These are phyloP conservation scores for Drosophila sulfurigaster DNA, from an alignment of 1,140 invertebrate species.

Conservation along the genomic window DNA sequence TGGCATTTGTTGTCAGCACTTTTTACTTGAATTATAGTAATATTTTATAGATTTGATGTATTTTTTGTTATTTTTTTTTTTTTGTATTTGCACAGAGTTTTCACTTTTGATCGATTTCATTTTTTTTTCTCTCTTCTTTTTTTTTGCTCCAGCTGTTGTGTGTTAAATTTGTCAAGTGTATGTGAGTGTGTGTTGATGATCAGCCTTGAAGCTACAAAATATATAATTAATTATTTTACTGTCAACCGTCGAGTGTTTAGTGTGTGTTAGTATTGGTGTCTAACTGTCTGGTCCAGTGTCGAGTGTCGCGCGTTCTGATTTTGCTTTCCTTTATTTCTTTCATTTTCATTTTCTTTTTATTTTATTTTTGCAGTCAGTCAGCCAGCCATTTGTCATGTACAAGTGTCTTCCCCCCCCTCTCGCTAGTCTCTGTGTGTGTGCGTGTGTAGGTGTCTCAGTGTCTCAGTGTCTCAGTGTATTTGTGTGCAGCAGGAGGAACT, in stretches of 20 bases:
- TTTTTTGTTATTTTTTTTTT: conserved; percentile 12
- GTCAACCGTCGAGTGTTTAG: not conserved
- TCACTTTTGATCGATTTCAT: conserved; percentile 63
- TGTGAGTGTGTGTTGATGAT: conserved; percentile 28
- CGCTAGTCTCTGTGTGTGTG: not conserved
- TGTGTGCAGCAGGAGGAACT: conserved; percentile 23
- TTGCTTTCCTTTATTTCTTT: conserved; percentile 42
- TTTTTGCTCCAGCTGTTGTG: conserved; percentile 11
- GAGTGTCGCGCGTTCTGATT: conserved; percentile 45
- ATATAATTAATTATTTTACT: conserved; percentile 29
- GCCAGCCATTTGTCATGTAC: conserved; percentile 40
- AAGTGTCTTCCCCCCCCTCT: conserved; percentile 19
- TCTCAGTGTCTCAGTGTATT: conserved; percentile 7
- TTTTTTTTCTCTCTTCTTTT: conserved; percentile 12
- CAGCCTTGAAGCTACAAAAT: conserved; percentile 21
- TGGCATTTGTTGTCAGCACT: conserved; percentile 26
- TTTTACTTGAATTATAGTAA: conserved; percentile 26
- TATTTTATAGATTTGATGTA: conserved; percentile 7
- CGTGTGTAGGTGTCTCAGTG: conserved; percentile 4
- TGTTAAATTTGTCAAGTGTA: conserved; percentile 32
- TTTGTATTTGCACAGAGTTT: conserved; percentile 48
- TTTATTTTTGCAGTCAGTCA: not conserved
- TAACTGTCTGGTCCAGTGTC: conserved; percentile 42
- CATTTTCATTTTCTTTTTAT: too few species aligned
- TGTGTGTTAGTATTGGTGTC: not conserved